A percentile compares a stretch with the other conserved stretches of the same genome.
phyloP scores from a whole-genome alignment of 1,140 invertebrate species.

The Drosophila nasuta region DNA sequence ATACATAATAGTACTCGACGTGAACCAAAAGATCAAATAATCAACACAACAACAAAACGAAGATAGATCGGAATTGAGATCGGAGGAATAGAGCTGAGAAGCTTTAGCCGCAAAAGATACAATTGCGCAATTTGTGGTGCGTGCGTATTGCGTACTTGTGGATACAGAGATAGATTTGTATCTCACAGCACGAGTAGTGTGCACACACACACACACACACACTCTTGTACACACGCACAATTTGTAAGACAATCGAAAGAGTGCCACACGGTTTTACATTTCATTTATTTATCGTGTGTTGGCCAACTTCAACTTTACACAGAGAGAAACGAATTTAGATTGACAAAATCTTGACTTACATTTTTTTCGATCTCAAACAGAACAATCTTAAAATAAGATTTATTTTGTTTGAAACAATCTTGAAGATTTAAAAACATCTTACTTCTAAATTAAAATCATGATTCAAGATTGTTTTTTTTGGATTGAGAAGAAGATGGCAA shows the following conservation, averaged over 20 bases:
- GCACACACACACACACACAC: not conserved
- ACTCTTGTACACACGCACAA: conserved; percentile 4
- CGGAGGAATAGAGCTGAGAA: too few relatives aligned
- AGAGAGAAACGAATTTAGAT: too few relatives aligned
- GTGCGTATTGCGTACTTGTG: conserved; percentile 36
- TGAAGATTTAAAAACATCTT: too few relatives aligned
- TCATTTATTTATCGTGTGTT: conserved; percentile 9
- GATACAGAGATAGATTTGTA: conserved; percentile 24
- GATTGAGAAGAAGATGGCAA: too few relatives aligned
- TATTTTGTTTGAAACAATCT: too few relatives aligned
- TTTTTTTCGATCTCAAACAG: too few relatives aligned
- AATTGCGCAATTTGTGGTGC: conserved; percentile 49
- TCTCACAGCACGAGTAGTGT: conserved; percentile 24
- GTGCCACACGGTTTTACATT: conserved; percentile 9
- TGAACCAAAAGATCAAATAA: conserved; percentile 22
- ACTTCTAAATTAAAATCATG: too few relatives aligned
- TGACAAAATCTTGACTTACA: too few relatives aligned
- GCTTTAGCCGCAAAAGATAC: conserved; percentile 3
- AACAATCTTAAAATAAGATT: too few relatives aligned
- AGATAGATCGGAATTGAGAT: not conserved
- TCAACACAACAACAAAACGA: not conserved
- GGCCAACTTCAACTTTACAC: conserved; percentile 3
- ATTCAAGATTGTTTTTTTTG: too few relatives aligned
- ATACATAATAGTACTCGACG: not conserved
- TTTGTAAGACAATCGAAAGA: conserved; percentile 9